These are phyloP conservation scores for Spinibarbus caldwelli DNA, from an alignment of 2,797 vertebrate species.

Conservation along the genomic window DNA sequence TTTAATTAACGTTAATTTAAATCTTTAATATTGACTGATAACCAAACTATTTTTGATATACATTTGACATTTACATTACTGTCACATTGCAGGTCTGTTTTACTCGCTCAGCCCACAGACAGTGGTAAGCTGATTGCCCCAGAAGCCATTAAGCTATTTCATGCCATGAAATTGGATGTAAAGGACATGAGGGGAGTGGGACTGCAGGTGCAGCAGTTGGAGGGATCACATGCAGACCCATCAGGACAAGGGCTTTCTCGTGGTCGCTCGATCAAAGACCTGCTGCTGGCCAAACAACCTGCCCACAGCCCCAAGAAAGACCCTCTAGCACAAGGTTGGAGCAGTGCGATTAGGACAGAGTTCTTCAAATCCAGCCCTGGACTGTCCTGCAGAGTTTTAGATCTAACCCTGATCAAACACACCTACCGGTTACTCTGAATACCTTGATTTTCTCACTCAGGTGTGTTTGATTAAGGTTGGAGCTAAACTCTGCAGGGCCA, in stretches of 20 bases:
- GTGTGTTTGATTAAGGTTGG: background rate
- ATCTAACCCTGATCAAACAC: background rate
- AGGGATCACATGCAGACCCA: conserved; percentile 74
- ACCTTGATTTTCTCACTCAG: background rate
- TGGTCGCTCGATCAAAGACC: conserved; percentile 85
- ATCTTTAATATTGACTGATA: background rate
- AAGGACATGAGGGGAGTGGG: conserved; percentile 94
- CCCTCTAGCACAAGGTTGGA: conserved; percentile 31
- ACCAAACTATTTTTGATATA: background rate
- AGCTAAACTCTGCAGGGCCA: background rate
- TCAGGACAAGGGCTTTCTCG: conserved; percentile 62
- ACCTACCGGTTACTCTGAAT: background rate
- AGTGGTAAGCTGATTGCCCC: conserved; percentile 87
- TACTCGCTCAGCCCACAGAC: conserved; percentile 89
- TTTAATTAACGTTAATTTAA: background rate
- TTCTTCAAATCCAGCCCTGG: background rate
- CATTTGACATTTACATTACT: background rate
- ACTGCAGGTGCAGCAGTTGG: conserved; percentile 91
- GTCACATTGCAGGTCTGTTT: conserved; percentile 72
- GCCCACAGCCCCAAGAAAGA: conserved; percentile 38
- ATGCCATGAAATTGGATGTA: conserved; percentile 90
- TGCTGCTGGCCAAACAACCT: conserved; percentile 78
- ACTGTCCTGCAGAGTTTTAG: background rate
- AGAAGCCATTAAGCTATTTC: conserved; percentile 90
- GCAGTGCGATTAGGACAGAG: background rate